phyloP scores from a whole-genome alignment of 1,140 invertebrate species.

The Acromyrmex heyeri region DNA sequence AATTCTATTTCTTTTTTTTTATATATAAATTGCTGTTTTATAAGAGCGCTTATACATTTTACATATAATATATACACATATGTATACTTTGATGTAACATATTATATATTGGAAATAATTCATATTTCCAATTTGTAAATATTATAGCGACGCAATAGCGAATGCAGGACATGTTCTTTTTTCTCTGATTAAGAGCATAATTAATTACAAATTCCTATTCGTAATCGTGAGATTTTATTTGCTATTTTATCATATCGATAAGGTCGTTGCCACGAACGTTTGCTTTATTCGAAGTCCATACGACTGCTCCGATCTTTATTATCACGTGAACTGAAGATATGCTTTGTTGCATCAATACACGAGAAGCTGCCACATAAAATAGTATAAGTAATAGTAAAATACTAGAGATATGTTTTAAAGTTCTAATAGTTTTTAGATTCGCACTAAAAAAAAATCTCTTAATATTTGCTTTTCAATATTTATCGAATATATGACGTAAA shows the following conservation, averaged over 20 bases:
- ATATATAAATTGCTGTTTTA: background rate
- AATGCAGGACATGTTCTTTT: background rate
- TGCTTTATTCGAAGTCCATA: conserved; percentile 6
- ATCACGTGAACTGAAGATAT: background rate
- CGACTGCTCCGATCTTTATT: conserved; percentile 27
- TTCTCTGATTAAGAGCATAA: background rate
- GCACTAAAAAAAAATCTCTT: background rate
- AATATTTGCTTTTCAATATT: background rate
- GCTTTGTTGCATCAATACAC: background rate
- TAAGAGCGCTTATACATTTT: background rate
- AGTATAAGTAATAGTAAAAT: background rate
- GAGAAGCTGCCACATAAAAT: background rate
- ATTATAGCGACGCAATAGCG: background rate
- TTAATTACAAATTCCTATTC: background rate
- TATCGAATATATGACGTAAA: background rate
- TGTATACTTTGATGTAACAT: background rate
- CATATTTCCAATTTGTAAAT: background rate
- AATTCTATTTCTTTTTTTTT: background rate
- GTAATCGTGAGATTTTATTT: background rate
- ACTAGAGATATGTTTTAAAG: background rate
- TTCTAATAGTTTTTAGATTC: background rate
- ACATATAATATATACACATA: background rate
- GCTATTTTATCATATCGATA: conserved; percentile 10
- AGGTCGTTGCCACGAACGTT: conserved; percentile 4
- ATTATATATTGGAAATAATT: background rate